These are phyloP conservation scores for Ischnus inquisitorius DNA, from an alignment of 2,888 invertebrate genomes.

Conservation along the genomic window DNA sequence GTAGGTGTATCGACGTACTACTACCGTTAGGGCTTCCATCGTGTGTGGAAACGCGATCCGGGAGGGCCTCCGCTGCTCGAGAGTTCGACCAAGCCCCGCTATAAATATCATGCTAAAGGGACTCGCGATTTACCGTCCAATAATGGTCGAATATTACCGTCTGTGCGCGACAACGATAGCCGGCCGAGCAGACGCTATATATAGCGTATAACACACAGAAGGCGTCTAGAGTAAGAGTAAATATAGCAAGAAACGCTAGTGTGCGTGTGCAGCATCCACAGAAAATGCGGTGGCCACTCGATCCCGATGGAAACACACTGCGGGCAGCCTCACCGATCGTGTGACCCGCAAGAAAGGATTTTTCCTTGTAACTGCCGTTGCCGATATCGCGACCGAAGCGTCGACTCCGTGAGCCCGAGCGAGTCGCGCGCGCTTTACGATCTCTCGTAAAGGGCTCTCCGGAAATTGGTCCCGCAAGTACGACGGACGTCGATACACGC, in stretches of 20 bases:
- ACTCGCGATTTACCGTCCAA: slow-evolving; percentile 81
- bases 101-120: slow-evolving; percentile 83
- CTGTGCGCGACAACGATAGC: slow-evolving; percentile 77
- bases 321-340: neutral
- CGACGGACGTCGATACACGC: slow-evolving; percentile 66
- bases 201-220: slow-evolving; percentile 6
- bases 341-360: slow-evolving; percentile 30
- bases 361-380: slow-evolving; percentile 25
- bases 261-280: neutral
- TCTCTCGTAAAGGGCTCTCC: slow-evolving; percentile 59
- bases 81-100: slow-evolving; percentile 69
- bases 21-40: slow-evolving; percentile 78
- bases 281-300: slow-evolving; percentile 14
- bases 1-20: slow-evolving; percentile 55
- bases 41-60: slow-evolving; percentile 42
- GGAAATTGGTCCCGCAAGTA: slow-evolving; percentile 73
- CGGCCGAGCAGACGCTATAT: slow-evolving; percentile 52
- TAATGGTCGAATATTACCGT: slow-evolving; percentile 80
- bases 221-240: slow-evolving; percentile 31
- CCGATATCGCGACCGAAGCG: slow-evolving; percentile 35
- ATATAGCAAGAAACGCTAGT: slow-evolving; percentile 63
- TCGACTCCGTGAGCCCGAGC: slow-evolving; percentile 15
- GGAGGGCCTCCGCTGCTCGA: slow-evolving; percentile 46
- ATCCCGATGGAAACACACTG: neutral
- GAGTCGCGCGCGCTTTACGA: slow-evolving; percentile 71